phyloP scores from a whole-genome alignment of 2,797 vertebrate species.

The Spondyliosoma cantharus region DNA sequence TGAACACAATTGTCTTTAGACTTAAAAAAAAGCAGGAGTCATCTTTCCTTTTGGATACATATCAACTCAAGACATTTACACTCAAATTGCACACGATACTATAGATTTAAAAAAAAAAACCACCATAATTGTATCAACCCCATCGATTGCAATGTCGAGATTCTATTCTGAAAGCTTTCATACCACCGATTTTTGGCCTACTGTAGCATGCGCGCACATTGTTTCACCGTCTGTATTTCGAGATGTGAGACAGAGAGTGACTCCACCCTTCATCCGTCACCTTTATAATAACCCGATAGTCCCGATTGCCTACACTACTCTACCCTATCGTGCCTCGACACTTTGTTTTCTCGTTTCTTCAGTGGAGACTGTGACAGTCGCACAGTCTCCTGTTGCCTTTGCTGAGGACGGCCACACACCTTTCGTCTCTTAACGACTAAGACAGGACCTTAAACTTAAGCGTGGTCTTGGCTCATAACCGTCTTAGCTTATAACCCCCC shows the following conservation, averaged over 20 bases:
- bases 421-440: conserved; percentile 64
- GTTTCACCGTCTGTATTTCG: neutral
- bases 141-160: neutral
- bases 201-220: conserved; percentile 43
- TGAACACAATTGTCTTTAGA: conserved; percentile 7
- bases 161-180: conserved; percentile 22
- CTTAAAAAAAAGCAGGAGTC: conserved; percentile 2
- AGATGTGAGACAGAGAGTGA: conserved; percentile 38
- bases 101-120: neutral
- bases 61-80: conserved; percentile 11
- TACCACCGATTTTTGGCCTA: conserved; percentile 17
- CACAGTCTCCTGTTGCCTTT: conserved; percentile 76
- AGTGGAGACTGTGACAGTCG: conserved; percentile 34
- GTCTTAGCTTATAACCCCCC: too few species aligned
- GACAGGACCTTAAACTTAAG: conserved; percentile 77
- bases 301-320: conserved; percentile 73
- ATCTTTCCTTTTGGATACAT: conserved; percentile 35
- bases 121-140: neutral
- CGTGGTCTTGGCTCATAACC: conserved; percentile 71
- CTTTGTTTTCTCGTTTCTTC: conserved; percentile 46
- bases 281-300: conserved; percentile 50
- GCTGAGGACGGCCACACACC: conserved; percentile 66
- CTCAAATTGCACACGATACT: conserved; percentile 1
- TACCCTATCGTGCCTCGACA: conserved; percentile 78
- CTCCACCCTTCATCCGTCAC: conserved; percentile 33